phyloP scores from a whole-genome alignment of 1,140 invertebrate genomes.

The Drosophila ficusphila region DNA sequence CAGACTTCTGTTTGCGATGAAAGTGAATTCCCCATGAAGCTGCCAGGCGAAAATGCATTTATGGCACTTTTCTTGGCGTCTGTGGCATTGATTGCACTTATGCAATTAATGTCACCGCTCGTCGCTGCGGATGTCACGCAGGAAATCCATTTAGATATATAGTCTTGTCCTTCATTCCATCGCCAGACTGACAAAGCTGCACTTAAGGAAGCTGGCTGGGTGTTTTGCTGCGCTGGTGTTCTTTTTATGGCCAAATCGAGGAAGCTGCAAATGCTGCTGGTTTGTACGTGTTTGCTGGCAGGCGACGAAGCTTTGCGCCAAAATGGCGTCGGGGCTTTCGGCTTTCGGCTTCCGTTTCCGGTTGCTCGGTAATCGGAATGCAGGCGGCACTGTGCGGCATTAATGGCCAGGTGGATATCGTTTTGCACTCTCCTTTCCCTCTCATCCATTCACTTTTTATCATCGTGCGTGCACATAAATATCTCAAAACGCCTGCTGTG shows the following conservation, averaged over 20 bases:
- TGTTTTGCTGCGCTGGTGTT: constrained; percentile 26
- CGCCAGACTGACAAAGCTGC: constrained; percentile 11
- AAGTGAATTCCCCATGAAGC: background rate
- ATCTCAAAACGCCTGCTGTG: constrained; percentile 23
- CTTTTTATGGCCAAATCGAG: constrained; percentile 66
- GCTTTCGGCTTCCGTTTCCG: constrained; percentile 41
- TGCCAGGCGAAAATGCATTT: constrained; percentile 34
- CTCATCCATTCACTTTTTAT: background rate
- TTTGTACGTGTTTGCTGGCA: constrained; percentile 63
- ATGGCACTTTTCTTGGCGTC: constrained; percentile 35
- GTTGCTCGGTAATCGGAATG: constrained; percentile 44
- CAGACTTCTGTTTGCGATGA: background rate
- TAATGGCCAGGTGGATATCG: constrained; percentile 34
- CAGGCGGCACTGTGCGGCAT: constrained; percentile 32
- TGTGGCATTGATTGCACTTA: constrained; percentile 65
- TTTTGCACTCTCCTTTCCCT: constrained; percentile 10
- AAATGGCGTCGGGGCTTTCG: constrained; percentile 47
- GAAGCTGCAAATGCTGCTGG: constrained; percentile 43
- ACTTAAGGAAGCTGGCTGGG: constrained; percentile 48
- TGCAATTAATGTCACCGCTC: constrained; percentile 68
- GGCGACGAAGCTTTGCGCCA: constrained; percentile 52
- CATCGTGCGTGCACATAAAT: constrained; percentile 51
- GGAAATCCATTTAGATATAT: constrained; percentile 69
- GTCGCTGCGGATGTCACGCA: constrained; percentile 41
- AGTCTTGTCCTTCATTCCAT: constrained; percentile 22